Evolutionary conservation across 2,888 invertebrate genomes (phyloP).

Genomic region (Ophonus ardosiacus): DNA sequence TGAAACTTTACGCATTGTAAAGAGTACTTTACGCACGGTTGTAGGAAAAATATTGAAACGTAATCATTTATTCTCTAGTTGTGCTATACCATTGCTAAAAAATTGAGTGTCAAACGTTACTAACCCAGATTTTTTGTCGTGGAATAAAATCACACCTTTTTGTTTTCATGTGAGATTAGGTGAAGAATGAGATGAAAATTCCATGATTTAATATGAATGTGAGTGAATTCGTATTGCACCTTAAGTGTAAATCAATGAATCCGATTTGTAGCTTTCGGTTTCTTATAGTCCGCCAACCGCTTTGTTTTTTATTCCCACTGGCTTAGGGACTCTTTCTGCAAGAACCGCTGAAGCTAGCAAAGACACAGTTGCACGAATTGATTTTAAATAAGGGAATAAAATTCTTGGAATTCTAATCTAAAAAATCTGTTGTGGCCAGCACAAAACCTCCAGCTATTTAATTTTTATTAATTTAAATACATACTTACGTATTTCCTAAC

Average conservation of each 20-base stretch:
- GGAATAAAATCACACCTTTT: too few relatives aligned
- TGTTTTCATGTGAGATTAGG: background rate
- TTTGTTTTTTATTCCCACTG: slow-evolving; percentile 40
- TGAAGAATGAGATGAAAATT: slow-evolving; percentile 12
- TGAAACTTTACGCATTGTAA: too few relatives aligned
- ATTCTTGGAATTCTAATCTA: background rate
- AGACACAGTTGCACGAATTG: background rate
- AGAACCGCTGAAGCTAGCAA: background rate
- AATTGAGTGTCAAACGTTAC: too few relatives aligned
- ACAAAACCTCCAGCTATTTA: background rate
- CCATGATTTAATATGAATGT: slow-evolving; percentile 45
- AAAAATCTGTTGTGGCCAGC: background rate
- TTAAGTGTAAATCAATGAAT: slow-evolving; percentile 57
- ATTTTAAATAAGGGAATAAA: slow-evolving; percentile 1
- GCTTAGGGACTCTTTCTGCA: slow-evolving; percentile 16
- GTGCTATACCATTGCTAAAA: too few relatives aligned
- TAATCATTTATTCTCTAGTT: too few relatives aligned
- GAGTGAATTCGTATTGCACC: slow-evolving; percentile 12
- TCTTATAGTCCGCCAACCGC: slow-evolving; percentile 14
- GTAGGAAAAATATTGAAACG: too few relatives aligned
- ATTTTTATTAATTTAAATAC: too few relatives aligned
- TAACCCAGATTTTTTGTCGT: too few relatives aligned
- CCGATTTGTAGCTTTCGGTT: slow-evolving; percentile 41
- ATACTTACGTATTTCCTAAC: too few relatives aligned
- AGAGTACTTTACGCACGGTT: too few relatives aligned